A percentile compares a stretch with the other conserved stretches of the same genome.
These are phyloP conservation scores for Morone saxatilis DNA, from an alignment of 2,113 vertebrate genomes.

Conservation along the genomic window DNA sequence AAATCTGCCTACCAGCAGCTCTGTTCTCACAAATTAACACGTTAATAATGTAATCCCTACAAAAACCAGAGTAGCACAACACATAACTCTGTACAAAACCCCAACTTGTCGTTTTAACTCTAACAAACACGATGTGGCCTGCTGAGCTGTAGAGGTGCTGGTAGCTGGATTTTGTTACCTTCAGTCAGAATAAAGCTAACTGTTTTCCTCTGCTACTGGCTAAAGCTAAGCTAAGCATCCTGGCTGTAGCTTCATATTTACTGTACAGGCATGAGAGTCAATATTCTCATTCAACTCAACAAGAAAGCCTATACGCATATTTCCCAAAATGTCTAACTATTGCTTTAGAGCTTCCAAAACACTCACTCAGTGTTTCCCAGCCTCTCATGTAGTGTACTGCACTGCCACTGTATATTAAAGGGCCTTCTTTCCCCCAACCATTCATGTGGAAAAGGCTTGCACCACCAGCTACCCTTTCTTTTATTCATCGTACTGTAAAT, in stretches of 20 bases:
- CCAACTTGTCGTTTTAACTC: neutral
- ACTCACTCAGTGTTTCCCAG: conserved; percentile 13
- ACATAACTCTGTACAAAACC: neutral
- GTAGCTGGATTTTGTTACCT: no score
- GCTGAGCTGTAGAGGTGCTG: no score
- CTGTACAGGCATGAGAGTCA: neutral
- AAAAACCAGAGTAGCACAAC: neutral
- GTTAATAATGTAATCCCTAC: neutral
- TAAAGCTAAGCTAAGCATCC: neutral
- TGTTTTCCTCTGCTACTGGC: neutral
- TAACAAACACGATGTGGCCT: no score
- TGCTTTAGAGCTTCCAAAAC: neutral
- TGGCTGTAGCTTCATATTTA: neutral
- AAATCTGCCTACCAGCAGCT: neutral
- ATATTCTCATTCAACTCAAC: no score
- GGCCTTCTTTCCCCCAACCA: conserved; percentile 58
- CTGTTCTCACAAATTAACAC: neutral
- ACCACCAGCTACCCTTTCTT: conserved; percentile 84
- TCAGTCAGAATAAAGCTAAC: no score
- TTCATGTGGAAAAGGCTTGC: conserved; percentile 83
- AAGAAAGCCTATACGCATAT: neutral
- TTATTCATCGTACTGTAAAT: conserved; percentile 88
- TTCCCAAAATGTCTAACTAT: neutral
- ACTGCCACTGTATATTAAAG: conserved; percentile 73
- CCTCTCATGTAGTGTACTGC: conserved; percentile 46